Percentiles rank a stretch among this genome's conserved stretches.
phyloP scores from a whole-genome alignment of 2,113 vertebrate species.

The Gallinago undulata region DNA sequence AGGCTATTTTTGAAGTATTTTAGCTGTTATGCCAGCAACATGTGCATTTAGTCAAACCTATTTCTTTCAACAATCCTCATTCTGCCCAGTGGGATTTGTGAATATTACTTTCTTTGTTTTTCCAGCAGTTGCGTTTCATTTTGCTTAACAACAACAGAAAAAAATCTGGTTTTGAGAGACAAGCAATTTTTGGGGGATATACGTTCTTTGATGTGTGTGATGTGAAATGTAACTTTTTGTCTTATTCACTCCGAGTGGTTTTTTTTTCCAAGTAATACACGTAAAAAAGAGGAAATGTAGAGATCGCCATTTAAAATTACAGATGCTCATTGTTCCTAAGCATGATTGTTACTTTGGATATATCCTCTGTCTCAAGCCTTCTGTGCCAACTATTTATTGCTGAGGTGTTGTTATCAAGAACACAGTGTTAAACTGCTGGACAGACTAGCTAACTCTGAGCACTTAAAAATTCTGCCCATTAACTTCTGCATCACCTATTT shows the following conservation, averaged over 20 bases:
- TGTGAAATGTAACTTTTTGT: neutral
- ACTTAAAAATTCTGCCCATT: slow-evolving; percentile 57
- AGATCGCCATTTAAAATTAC: neutral
- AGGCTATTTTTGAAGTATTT: neutral
- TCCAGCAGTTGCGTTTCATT: neutral
- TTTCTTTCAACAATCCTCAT: neutral
- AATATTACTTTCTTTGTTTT: neutral
- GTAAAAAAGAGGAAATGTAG: neutral
- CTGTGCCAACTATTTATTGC: neutral
- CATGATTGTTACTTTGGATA: neutral
- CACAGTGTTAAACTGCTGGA: neutral
- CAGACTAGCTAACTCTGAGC: neutral
- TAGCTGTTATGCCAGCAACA: neutral
- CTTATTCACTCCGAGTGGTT: neutral
- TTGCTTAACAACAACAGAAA: neutral
- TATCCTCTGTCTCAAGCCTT: neutral
- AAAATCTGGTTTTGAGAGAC: neutral
- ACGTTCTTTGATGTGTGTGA: neutral
- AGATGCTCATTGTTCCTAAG: neutral
- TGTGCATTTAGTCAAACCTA: neutral
- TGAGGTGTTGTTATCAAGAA: neutral
- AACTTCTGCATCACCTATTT: slow-evolving; percentile 44
- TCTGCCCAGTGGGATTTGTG: neutral
- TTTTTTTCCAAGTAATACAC: neutral
- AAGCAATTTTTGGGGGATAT: fast-evolving